Conservation (phyloP, 1,140 invertebrate species). For the Pseudobourletiella spinata region DNA sequence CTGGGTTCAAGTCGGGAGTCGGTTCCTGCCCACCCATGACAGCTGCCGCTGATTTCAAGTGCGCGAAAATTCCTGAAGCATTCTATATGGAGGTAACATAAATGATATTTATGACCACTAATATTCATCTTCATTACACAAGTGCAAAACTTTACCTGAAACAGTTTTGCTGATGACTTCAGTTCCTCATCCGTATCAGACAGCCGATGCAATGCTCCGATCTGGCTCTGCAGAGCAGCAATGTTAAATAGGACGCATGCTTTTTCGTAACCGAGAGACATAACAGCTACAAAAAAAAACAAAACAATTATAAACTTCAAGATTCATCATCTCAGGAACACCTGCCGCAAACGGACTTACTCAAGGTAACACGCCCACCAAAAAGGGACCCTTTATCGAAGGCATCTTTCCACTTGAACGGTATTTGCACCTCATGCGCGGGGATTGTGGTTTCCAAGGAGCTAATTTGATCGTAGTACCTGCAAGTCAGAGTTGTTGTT, state of each 20-base stretch:
- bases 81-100: conserved; percentile 1
- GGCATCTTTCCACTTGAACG: conserved; percentile 99
- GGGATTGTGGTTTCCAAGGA: conserved; percentile 90
- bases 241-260: conserved; percentile 96
- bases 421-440: conserved; percentile 76
- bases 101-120: conserved; percentile 7
- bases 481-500: conserved; percentile 44
- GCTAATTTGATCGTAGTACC: conserved; percentile 94
- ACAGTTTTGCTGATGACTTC: conserved; percentile 82
- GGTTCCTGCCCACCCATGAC: conserved; percentile 84
- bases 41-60: conserved; percentile 72
- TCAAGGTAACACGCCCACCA: conserved; percentile 81
- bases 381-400: conserved; percentile 95
- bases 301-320: background rate
- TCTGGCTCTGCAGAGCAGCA: conserved; percentile 80
- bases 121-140: background rate
- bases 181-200: conserved; percentile 82
- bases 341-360: too few species aligned
- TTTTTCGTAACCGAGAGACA: conserved; percentile 83
- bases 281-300: conserved; percentile 52
- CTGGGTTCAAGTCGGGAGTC: conserved; percentile 87
- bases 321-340: background rate
- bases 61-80: conserved; percentile 78
- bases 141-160: conserved; percentile 51
- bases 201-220: conserved; percentile 74